These are phyloP conservation scores for Elmis aenea DNA, from an alignment of 2,888 invertebrate species.

Conservation along the genomic window DNA sequence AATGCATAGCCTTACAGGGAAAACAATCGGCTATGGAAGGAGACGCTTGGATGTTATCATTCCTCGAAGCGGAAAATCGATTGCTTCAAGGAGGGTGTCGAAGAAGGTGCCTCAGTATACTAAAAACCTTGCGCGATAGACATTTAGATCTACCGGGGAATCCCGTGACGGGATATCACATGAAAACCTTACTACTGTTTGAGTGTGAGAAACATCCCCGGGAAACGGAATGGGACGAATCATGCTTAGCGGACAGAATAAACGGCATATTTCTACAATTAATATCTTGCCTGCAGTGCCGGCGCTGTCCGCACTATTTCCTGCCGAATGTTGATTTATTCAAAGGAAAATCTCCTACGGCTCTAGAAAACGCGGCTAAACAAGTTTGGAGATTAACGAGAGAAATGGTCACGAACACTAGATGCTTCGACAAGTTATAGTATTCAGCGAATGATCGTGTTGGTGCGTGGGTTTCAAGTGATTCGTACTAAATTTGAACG, in stretches of 20 bases:
- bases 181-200: slow-evolving; percentile 84
- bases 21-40: slow-evolving; percentile 91
- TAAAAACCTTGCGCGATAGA: slow-evolving; percentile 85
- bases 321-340: slow-evolving; percentile 89
- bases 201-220: slow-evolving; percentile 96
- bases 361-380: slow-evolving; percentile 88
- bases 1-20: slow-evolving; percentile 72
- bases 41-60: slow-evolving; percentile 91
- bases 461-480: too few species aligned
- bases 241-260: slow-evolving; percentile 82
- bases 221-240: slow-evolving; percentile 92
- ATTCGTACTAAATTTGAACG: too few species aligned
- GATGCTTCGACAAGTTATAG: slow-evolving; percentile 86
- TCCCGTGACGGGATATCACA: slow-evolving; percentile 85
- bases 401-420: slow-evolving; percentile 85
- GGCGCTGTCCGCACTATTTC: slow-evolving; percentile 93
- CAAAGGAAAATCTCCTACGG: slow-evolving; percentile 84
- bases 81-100: slow-evolving; percentile 83
- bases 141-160: slow-evolving; percentile 84
- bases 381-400: slow-evolving; percentile 89
- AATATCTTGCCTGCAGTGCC: slow-evolving; percentile 93
- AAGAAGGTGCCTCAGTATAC: slow-evolving; percentile 77
- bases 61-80: slow-evolving; percentile 86
- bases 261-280: slow-evolving; percentile 92
- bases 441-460: too few species aligned